Conservation (phyloP, 2,888 invertebrate species). For the Tipula unca region DNA sequence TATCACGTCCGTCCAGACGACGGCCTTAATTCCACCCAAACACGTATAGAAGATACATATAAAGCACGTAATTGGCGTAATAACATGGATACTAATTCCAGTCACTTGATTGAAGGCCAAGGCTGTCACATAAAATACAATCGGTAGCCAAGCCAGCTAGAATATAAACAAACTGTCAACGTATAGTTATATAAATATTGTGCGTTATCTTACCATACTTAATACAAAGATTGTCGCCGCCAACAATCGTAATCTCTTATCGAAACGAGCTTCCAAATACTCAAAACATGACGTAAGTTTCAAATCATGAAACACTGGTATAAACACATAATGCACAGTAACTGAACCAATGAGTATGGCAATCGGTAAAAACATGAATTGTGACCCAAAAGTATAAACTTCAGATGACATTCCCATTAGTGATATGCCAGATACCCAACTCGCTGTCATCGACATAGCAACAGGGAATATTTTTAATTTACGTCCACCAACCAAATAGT, state of each 20-base stretch:
- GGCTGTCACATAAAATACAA: slow-evolving; percentile 42
- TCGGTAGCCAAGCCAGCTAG: slow-evolving; percentile 57
- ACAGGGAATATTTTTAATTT: slow-evolving; percentile 60
- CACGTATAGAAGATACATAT: slow-evolving; percentile 81
- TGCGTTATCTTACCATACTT: no score
- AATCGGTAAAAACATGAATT: slow-evolving; percentile 52
- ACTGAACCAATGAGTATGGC: slow-evolving; percentile 43
- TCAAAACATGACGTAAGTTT: slow-evolving; percentile 68
- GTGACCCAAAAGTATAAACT: slow-evolving; percentile 67
- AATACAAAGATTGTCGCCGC: slow-evolving; percentile 49
- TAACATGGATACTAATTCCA: slow-evolving; percentile 46
- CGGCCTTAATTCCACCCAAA: not conserved
- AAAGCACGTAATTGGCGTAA: slow-evolving; percentile 72
- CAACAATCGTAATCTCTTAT: slow-evolving; percentile 57
- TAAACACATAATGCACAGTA: slow-evolving; percentile 51
- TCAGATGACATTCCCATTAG: slow-evolving; percentile 63
- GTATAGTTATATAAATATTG: not conserved
- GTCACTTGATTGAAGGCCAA: slow-evolving; percentile 56
- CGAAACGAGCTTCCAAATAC: slow-evolving; percentile 65
- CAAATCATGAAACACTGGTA: slow-evolving; percentile 62
- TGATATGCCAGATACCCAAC: slow-evolving; percentile 50
- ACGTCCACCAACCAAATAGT: slow-evolving; percentile 59
- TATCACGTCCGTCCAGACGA: not conserved
- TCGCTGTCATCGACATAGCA: slow-evolving; percentile 38
- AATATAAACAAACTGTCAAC: not conserved